A percentile compares a stretch with the other conserved stretches of the same genome.
Evolutionary conservation across 1,140 invertebrate genomes (phyloP).

Genomic region (Drosophila erecta): DNA sequence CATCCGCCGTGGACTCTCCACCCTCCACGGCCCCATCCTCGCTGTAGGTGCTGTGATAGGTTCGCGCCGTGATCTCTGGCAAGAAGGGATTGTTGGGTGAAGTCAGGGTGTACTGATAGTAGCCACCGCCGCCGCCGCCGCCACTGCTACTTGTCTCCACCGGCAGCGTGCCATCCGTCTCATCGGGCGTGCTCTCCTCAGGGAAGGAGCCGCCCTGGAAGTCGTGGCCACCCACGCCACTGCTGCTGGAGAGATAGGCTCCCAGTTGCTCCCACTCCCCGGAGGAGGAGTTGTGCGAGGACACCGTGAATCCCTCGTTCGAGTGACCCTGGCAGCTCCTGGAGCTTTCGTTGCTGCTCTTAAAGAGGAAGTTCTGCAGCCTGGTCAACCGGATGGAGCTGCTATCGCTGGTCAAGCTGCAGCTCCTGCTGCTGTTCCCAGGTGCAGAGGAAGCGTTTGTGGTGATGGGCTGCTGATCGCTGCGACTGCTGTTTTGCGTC

Average conservation of each 20-base stretch:
- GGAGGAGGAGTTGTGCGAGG: slow-evolving; percentile 78
- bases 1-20: slow-evolving; percentile 18
- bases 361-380: slow-evolving; percentile 80
- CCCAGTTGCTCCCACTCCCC: slow-evolving; percentile 80
- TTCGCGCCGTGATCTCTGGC: slow-evolving; percentile 79
- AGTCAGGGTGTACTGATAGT: slow-evolving; percentile 80
- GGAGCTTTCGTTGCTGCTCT: slow-evolving; percentile 79
- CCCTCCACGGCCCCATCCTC: slow-evolving; percentile 46
- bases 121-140: slow-evolving; percentile 45
- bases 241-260: slow-evolving; percentile 52
- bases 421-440: slow-evolving; percentile 63
- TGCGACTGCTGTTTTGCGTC: slow-evolving; percentile 23
- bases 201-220: slow-evolving; percentile 68
- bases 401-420: slow-evolving; percentile 78
- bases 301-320: slow-evolving; percentile 78
- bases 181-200: slow-evolving; percentile 60
- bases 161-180: slow-evolving; percentile 54
- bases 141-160: slow-evolving; percentile 46
- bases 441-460: slow-evolving; percentile 25
- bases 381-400: slow-evolving; percentile 74
- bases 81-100: slow-evolving; percentile 83
- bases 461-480: slow-evolving; percentile 32
- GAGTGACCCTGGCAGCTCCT: slow-evolving; percentile 76
- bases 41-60: slow-evolving; percentile 74
- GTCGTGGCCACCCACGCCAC: slow-evolving; percentile 48